Conservation (phyloP, 2,888 invertebrate species). For the Achlya flavicornis region DNA sequence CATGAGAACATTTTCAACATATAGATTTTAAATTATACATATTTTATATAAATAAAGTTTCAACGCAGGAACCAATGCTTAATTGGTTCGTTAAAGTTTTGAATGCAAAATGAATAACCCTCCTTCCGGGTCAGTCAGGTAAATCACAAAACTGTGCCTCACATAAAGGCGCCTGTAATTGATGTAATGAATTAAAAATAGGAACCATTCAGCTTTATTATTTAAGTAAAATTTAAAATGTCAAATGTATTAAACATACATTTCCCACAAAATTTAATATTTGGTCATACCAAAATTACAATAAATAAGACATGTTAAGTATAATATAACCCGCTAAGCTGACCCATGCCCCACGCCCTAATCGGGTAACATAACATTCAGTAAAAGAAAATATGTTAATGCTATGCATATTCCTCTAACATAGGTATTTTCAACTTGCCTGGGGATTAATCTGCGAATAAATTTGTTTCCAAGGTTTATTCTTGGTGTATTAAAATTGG, state of each 20-base stretch:
- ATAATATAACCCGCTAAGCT: neutral
- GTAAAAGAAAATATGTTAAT: conserved; percentile 20
- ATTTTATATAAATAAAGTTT: too few species aligned
- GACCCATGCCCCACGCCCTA: neutral
- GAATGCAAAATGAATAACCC: too few species aligned
- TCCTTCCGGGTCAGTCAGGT: too few species aligned
- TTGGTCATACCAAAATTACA: neutral
- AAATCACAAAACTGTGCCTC: too few species aligned
- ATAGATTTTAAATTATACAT: too few species aligned
- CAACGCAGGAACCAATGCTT: too few species aligned
- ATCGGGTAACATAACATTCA: conserved; percentile 11
- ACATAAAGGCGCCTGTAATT: too few species aligned
- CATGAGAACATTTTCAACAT: too few species aligned
- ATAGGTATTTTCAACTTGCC: conserved; percentile 13
- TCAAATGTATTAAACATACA: neutral
- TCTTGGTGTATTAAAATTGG: neutral
- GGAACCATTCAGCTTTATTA: too few species aligned
- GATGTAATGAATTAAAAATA: too few species aligned
- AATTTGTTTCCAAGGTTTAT: neutral
- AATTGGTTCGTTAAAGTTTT: too few species aligned
- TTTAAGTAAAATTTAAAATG: too few species aligned
- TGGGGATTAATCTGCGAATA: conserved; percentile 13
- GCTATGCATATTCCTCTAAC: conserved; percentile 17
- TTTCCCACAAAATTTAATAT: neutral
- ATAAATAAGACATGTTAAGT: neutral